Percentiles rank a stretch among this genome's conserved stretches.
Evolutionary conservation across 2,797 vertebrate species (phyloP).

Genomic region (Synanceia verrucosa): DNA sequence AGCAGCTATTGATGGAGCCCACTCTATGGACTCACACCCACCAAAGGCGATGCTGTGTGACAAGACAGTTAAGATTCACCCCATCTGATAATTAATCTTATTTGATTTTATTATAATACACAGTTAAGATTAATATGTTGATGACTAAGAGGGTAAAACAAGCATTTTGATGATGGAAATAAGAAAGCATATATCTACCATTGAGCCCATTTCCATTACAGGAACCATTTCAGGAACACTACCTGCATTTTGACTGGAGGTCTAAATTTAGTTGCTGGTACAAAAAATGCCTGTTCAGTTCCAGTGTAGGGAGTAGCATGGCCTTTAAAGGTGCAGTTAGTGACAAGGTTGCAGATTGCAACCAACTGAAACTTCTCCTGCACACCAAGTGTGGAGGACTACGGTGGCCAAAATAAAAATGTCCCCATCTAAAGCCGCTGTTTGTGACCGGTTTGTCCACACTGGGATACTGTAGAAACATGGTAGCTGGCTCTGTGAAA

Average conservation of each 20-base stretch:
- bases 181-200: not conserved
- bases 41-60: constrained; percentile 49
- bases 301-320: not conserved
- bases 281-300: not conserved
- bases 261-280: not conserved
- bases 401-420: too few relatives aligned
- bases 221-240: not conserved
- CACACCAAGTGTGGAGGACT: too few relatives aligned
- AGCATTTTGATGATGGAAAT: not conserved
- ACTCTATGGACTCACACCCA: constrained; percentile 59
- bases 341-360: too few relatives aligned
- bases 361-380: too few relatives aligned
- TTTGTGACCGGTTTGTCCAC: too few relatives aligned
- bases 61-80: constrained; percentile 22
- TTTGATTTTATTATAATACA: not conserved
- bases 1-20: constrained; percentile 63
- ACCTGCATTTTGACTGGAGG: not conserved
- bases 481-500: too few relatives aligned
- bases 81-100: not conserved
- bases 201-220: not conserved
- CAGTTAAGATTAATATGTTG: not conserved
- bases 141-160: not conserved
- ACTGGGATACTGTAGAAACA: too few relatives aligned
- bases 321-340: not conserved
- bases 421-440: too few relatives aligned